These are phyloP conservation scores for Doryteuthis pealeii DNA, from an alignment of 1,140 invertebrate genomes.

Conservation along the genomic window DNA sequence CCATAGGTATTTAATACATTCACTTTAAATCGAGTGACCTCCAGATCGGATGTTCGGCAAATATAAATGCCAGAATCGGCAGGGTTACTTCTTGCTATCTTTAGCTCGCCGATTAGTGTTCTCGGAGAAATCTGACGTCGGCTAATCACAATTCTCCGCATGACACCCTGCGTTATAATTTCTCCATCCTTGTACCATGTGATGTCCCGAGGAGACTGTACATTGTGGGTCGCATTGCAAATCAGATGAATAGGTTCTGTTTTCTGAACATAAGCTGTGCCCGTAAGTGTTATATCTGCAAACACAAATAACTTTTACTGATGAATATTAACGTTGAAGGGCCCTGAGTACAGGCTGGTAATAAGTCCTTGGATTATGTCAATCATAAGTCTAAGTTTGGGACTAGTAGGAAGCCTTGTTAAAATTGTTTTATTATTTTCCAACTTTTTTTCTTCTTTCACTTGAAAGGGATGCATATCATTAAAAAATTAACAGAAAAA, in stretches of 20 bases:
- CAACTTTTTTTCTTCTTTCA: too few relatives aligned
- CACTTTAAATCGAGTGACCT: conserved; percentile 42
- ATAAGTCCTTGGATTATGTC: not conserved
- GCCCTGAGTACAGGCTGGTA: not conserved
- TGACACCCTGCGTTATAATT: not conserved
- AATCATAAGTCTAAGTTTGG: not conserved
- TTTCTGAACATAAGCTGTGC: conserved; percentile 13
- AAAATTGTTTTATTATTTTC: too few relatives aligned
- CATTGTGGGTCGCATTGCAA: conserved; percentile 5
- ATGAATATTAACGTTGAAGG: not conserved
- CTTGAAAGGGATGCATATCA: too few relatives aligned
- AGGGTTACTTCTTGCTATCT: conserved; percentile 28
- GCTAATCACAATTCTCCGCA: not conserved
- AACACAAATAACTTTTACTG: conserved; percentile 9
- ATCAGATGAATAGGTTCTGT: conserved; percentile 5
- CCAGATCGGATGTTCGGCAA: conserved; percentile 40
- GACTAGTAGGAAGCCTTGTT: too few relatives aligned
- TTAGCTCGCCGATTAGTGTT: conserved; percentile 38
- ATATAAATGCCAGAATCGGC: conserved; percentile 44
- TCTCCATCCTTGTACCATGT: conserved; percentile 14
- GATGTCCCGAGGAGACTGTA: conserved; percentile 7
- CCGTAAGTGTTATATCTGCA: conserved; percentile 5
- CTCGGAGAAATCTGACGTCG: conserved; percentile 16
- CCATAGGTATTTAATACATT: conserved; percentile 37
- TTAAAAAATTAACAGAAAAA: too few relatives aligned